Conservation (phyloP, 2,888 invertebrate genomes). For the Diaprepes abbreviatus region DNA sequence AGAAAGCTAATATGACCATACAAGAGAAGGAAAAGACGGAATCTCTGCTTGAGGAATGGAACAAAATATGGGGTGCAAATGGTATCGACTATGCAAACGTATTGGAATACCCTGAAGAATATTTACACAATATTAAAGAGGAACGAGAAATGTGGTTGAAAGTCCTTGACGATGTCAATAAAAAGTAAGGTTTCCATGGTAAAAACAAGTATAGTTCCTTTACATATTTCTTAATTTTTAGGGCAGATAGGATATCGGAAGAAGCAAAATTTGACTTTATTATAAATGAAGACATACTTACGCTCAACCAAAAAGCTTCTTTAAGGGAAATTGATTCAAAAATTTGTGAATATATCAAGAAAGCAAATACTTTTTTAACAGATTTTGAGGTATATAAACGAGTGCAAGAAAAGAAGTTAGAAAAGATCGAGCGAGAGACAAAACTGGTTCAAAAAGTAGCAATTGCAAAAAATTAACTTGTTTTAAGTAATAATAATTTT, state of each 20-base stretch:
- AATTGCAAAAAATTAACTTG: neutral
- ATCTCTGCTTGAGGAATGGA: constrained; percentile 14
- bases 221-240: neutral
- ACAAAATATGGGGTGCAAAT: constrained; percentile 17
- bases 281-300: neutral
- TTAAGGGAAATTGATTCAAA: neutral
- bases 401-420: neutral
- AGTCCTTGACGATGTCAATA: neutral
- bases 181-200: neutral
- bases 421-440: constrained; percentile 1
- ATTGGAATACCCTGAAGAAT: constrained; percentile 20
- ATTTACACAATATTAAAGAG: neutral
- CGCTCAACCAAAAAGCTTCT: neutral
- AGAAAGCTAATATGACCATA: neutral
- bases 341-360: neutral
- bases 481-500: too few species aligned
- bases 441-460: neutral
- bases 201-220: neutral
- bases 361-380: neutral
- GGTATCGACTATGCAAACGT: constrained; percentile 22
- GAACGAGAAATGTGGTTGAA: constrained; percentile 16
- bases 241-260: neutral
- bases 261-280: neutral
- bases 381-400: constrained; percentile 1
- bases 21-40: neutral